These are phyloP conservation scores for Oryzias sinensis DNA, from an alignment of 2,797 vertebrate species.

Conservation along the genomic window DNA sequence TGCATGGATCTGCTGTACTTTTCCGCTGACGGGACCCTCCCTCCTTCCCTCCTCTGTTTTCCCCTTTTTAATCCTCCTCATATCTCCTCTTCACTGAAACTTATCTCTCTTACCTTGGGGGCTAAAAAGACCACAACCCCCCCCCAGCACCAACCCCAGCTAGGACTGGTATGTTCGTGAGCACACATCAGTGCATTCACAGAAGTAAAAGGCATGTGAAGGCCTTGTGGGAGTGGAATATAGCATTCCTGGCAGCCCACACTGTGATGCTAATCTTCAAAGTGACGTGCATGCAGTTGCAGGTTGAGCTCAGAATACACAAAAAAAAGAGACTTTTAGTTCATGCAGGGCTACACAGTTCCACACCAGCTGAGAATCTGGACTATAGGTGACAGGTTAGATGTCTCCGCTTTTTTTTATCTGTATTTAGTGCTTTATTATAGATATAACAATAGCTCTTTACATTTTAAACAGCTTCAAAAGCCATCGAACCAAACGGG, in stretches of 20 bases:
- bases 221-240: conserved; percentile 41
- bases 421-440: too few species aligned
- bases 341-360: too few species aligned
- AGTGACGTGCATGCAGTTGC: conserved; percentile 57
- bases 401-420: too few species aligned
- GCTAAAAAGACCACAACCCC: not conserved
- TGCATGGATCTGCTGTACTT: conserved; percentile 71
- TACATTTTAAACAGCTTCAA: too few species aligned
- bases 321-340: conserved; percentile 4
- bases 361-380: too few species aligned
- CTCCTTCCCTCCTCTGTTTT: conserved; percentile 16
- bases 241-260: conserved; percentile 48
- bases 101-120: conserved; percentile 46
- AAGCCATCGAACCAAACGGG: too few species aligned
- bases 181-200: conserved; percentile 27
- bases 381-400: too few species aligned
- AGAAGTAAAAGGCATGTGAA: conserved; percentile 39
- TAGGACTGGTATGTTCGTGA: conserved; percentile 40
- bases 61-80: conserved; percentile 3
- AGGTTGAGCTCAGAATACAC: conserved; percentile 48
- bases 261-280: conserved; percentile 71
- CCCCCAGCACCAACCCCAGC: not conserved
- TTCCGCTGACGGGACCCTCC: conserved; percentile 54
- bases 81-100: conserved; percentile 38
- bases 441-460: too few species aligned